phyloP scores from a whole-genome alignment of 2,888 invertebrate species.

The Yponomeuta plumbellus region DNA sequence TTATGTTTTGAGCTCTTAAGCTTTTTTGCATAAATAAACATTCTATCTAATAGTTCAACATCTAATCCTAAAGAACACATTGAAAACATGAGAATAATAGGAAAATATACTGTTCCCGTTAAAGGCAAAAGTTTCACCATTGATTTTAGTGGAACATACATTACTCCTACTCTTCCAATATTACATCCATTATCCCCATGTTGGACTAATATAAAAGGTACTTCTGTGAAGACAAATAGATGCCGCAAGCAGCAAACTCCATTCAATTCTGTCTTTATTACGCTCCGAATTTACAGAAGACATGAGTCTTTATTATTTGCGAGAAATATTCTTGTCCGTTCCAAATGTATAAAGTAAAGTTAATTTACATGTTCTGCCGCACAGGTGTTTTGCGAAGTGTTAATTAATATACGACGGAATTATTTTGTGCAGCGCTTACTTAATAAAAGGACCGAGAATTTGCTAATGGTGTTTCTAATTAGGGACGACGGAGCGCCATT shows the following conservation, averaged over 20 bases:
- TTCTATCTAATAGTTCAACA: too few species aligned
- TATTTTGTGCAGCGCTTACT: slow-evolving; percentile 40
- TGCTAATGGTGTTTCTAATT: slow-evolving; percentile 13
- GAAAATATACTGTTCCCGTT: background rate
- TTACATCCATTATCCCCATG: background rate
- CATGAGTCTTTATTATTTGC: slow-evolving; percentile 7
- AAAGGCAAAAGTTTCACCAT: background rate
- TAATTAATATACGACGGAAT: slow-evolving; percentile 51
- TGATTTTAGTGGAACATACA: background rate
- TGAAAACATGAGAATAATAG: background rate
- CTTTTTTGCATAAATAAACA: too few species aligned
- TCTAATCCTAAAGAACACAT: background rate
- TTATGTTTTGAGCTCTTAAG: too few species aligned
- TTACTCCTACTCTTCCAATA: background rate
- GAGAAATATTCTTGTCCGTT: slow-evolving; percentile 38
- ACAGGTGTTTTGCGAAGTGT: slow-evolving; percentile 52
- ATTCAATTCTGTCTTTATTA: slow-evolving; percentile 37
- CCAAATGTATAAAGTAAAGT: slow-evolving; percentile 45
- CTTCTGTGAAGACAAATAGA: slow-evolving; percentile 2
- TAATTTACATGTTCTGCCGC: slow-evolving; percentile 38
- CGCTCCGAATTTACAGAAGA: slow-evolving; percentile 4
- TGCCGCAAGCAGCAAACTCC: background rate
- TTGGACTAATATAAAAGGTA: background rate
- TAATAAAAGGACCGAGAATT: slow-evolving; percentile 26
- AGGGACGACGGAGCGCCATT: background rate